Evolutionary conservation across 2,888 invertebrate genomes (phyloP).

Genomic region (Lithophane semibrunnea): DNA sequence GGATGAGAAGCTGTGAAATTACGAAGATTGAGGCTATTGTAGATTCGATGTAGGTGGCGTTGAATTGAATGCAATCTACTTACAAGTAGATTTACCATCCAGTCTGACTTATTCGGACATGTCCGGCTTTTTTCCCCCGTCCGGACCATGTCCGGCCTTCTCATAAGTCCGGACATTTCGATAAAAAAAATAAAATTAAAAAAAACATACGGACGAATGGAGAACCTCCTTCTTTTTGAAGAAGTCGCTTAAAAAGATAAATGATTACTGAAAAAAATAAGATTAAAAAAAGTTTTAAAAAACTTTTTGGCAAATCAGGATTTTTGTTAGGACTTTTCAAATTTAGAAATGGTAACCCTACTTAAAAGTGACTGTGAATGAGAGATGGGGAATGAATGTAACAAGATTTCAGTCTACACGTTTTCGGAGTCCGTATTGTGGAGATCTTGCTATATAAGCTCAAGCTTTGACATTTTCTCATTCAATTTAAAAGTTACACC

Average conservation of each 20-base stretch:
- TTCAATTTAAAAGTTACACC: not conserved
- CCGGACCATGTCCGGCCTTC: too few relatives aligned
- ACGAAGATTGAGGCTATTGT: slow-evolving; percentile 66
- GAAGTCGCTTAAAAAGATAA: too few relatives aligned
- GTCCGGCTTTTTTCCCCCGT: too few relatives aligned
- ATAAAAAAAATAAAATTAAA: too few relatives aligned
- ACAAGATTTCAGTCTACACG: not conserved
- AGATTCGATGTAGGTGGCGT: slow-evolving; percentile 22
- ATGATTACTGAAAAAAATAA: too few relatives aligned
- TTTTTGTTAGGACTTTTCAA: too few relatives aligned
- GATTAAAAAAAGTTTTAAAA: too few relatives aligned
- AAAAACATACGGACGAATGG: too few relatives aligned
- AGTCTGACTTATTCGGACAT: too few relatives aligned
- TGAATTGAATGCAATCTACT: slow-evolving; percentile 49
- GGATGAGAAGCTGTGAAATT: slow-evolving; percentile 66
- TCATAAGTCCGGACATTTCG: too few relatives aligned
- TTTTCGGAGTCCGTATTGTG: not conserved
- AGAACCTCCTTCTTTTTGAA: too few relatives aligned
- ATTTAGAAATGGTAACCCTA: not conserved
- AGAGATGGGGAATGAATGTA: slow-evolving; percentile 7
- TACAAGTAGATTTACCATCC: not conserved
- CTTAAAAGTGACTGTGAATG: slow-evolving; percentile 8
- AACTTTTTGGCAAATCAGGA: too few relatives aligned
- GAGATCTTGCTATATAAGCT: not conserved
- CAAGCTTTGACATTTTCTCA: not conserved